phyloP scores from a whole-genome alignment of 1,140 invertebrate species.

The Dreissena polymorpha region DNA sequence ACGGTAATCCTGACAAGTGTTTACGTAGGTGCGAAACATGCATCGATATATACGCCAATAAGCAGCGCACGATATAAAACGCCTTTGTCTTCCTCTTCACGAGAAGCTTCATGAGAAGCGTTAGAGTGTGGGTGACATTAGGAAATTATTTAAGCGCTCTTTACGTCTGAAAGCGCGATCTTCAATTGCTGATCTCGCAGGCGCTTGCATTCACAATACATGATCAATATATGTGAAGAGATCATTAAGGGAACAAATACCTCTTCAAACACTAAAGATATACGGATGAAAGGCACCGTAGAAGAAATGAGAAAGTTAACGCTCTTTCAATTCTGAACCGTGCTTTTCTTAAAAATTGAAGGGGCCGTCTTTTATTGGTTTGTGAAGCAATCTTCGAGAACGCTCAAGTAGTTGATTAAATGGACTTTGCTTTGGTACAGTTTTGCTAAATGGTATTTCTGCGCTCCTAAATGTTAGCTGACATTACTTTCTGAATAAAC shows the following conservation, averaged over 20 bases:
- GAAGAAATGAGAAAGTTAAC: conserved; percentile 44
- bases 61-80: too few species aligned
- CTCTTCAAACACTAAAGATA: conserved; percentile 31
- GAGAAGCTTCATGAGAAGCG: conserved; percentile 33
- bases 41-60: too few species aligned
- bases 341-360: conserved; percentile 44
- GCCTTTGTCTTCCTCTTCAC: not conserved
- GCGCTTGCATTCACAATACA: not conserved
- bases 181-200: conserved; percentile 43
- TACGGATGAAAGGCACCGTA: conserved; percentile 29
- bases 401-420: conserved; percentile 32
- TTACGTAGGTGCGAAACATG: too few species aligned
- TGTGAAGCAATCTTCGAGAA: conserved; percentile 35
- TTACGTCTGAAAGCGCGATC: conserved; percentile 47
- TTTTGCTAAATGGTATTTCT: too few species aligned
- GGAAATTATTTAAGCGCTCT: conserved; percentile 48
- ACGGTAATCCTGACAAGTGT: too few species aligned
- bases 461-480: too few species aligned
- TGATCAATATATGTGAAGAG: conserved; percentile 39
- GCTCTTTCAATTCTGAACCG: conserved; percentile 23
- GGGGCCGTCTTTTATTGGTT: conserved; percentile 39
- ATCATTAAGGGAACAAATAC: conserved; percentile 23
- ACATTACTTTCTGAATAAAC: too few species aligned
- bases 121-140: conserved; percentile 36
- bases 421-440: not conserved